Evolutionary conservation across 2,888 invertebrate genomes (phyloP), one percentile per base, ranked within the genome.

Genomic region (Eupithecia subumbrata): DNA sequence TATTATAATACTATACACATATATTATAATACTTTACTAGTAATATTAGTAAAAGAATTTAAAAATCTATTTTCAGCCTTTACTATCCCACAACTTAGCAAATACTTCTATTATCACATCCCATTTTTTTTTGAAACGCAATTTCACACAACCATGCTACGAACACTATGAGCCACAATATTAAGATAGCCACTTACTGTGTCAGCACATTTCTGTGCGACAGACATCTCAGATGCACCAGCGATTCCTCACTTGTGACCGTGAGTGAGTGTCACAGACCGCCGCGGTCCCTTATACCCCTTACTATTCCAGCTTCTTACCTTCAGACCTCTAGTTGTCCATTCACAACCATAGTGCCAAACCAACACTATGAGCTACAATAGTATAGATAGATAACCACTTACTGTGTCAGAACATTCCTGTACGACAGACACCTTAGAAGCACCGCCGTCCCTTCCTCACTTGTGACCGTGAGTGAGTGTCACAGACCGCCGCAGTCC

Each of bases 401-500:
- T 95, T 89, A 97, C 97, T 96, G 94, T 4, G 96, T 95, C 76
- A 96, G 89, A 69, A 85, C 83, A 45, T 91, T 88, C 66, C 93
- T 95, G 74, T 95, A 95, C 9, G 95, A 95, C 72, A 95, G 87
- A 0, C 95, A 94, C 12, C 95, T 93, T 5, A 97, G 84, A 77
- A 95, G 93, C 68, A 96, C 94, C 12, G 95, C 89, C 0, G 95
- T 95, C 43, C 97, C 97, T 79, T 96, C 95, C 67, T 88, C 87
- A 4, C 95, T 93, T 0, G 88, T 79, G 0, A 92, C 95, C 0
- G 89, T 88, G 5, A 96, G 89, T 88, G 5, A 96, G 73, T 0
- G 85, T 83, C 11, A 95, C 82, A 0, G 90, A 80, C 8, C 93
- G 82, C 69, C 91, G 83, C n/a, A 90, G 84, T 0, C 83, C 86